Evolutionary conservation across 2,797 vertebrate species (phyloP), one percentile per base, ranked within the genome.

Genomic region (Denticeps clupeoides): DNA sequence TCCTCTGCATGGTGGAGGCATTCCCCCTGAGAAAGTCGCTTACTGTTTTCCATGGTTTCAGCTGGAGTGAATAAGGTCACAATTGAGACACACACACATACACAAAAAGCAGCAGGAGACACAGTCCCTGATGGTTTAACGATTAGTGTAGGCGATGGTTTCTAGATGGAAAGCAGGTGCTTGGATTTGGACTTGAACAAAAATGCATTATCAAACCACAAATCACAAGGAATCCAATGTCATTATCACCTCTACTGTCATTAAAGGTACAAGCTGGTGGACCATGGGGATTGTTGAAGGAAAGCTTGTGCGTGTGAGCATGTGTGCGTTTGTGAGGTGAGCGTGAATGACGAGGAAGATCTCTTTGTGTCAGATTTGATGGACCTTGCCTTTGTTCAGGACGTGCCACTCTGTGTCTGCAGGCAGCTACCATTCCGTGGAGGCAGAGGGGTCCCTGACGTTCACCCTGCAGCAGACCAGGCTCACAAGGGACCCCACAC

Each of bases 401-500:
- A 63, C 41, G 56, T 75, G 64, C 62, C 64, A 59, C 65, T 70
- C 61, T 56, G 49, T 70, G 69, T 60, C 49, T 61, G 67, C 69
- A 55, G 67, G 68, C 72, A 71, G 65, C 59, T 64, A 71, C 70
- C 70, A 73, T 76, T 80, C 72, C 35, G 69, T 62, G 72, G 63
- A 65, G 69, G 49, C 55, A 45, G 31, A 61, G 55, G 65, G 67
- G 68, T 68, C 63, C 67, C 67, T 68, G 64, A 64, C 70, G 72
- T 69, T 70, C 58, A 45, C 41, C 69, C 59, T 41, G 44, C 53
- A 55, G 45, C 35, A 40, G 45, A 51, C 60, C 59, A 67, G 58
- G 65, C 64, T 58, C 64, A 62, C 67, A 62, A 56, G 66, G 65
- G 18, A 64, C 67, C 68, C 63, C 49, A 69, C 71, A 69, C 79